Evolutionary conservation across 2,888 invertebrate genomes (phyloP), one percentile per base, ranked within the genome.

Genomic region (Rotaria macrura): DNA sequence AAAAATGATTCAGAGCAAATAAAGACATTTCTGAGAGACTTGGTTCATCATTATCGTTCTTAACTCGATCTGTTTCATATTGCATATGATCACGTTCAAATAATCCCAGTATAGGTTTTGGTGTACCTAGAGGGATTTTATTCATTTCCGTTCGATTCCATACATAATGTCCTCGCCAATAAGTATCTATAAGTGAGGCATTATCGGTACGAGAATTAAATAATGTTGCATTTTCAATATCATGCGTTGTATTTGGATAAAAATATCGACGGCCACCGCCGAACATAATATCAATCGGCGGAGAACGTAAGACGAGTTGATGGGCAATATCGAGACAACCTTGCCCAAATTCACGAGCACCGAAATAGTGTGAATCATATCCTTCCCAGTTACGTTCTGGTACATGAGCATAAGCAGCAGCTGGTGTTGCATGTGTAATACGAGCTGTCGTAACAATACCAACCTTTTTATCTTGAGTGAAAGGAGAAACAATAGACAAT

Each of bases 31-130:
- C 72, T 20, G 83, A n/a, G 12, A 86, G 52, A 85, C 85, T 86
- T 49, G 86, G 86, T 49, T 86, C 84, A n/a, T 83, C 86, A 55
- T 85, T 74, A n/a, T 25, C 85, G 1, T 38, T 34, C 5, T 0
- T 20, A n/a, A 79, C 23, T 55, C 85, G 34, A 54, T 86, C 86
- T 29, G 49, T 17, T 40, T 85, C 94, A 89, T 94, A 95, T 14
- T 93, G 92, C 93, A 94, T 93, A 89, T 95, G 94, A 87, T 93
- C 93, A 38, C 87, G 86, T 34, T 88, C 88, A 87, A 90, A 90
- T 79, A 90, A 85, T 47, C 90, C 90, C n/a, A 85, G 23, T 40
- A 65, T 55, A 14, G 38, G 23, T 49, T 29, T 23, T 12, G n/a
- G 3, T 43, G 74, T 17, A n/a, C 49, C 47, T 54, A 79, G 84